Conservation (phyloP, 2,888 invertebrate genomes). For the Actias luna region DNA sequence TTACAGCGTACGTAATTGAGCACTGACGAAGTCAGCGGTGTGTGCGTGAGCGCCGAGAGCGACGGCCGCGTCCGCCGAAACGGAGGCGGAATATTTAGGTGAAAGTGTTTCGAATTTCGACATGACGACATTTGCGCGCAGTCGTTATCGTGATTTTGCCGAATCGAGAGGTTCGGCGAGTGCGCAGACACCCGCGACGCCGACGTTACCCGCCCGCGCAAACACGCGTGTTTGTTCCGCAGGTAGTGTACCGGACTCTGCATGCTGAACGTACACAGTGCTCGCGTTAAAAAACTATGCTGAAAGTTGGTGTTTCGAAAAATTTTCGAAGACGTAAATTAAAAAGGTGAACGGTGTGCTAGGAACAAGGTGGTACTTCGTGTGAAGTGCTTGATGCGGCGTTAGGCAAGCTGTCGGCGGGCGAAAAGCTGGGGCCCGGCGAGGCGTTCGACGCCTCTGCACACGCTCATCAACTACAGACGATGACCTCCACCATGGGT, state of each 20-base stretch:
- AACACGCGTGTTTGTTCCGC: slow-evolving; percentile 53
- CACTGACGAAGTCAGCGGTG: slow-evolving; percentile 65
- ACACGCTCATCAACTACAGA: slow-evolving; percentile 71
- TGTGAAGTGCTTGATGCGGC: slow-evolving; percentile 68
- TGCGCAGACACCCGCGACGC: slow-evolving; percentile 53
- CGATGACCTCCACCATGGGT: slow-evolving; percentile 80
- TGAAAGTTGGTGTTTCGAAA: slow-evolving; percentile 66
- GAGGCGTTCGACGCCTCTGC: slow-evolving; percentile 72
- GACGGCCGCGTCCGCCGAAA: slow-evolving; percentile 81
- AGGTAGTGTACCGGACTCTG: slow-evolving; percentile 63
- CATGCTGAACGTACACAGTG: slow-evolving; percentile 64
- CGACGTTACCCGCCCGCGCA: slow-evolving; percentile 44
- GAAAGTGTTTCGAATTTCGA: slow-evolving; percentile 83
- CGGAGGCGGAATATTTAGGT: slow-evolving; percentile 82
- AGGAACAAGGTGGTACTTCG: slow-evolving; percentile 57
- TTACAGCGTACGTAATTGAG: slow-evolving; percentile 80
- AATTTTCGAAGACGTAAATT: slow-evolving; percentile 71
- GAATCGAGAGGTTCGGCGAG: slow-evolving; percentile 77
- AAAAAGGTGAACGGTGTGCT: slow-evolving; percentile 71
- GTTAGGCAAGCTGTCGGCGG: slow-evolving; percentile 72
- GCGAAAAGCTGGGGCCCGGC: slow-evolving; percentile 69
- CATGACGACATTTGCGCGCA: slow-evolving; percentile 82
- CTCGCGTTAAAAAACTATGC: slow-evolving; percentile 68
- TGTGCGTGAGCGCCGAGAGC: slow-evolving; percentile 80
- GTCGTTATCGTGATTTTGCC: slow-evolving; percentile 82